These are phyloP conservation scores for Lasiurus borealis DNA, from an alignment of 2,113 vertebrate genomes.

Conservation along the genomic window DNA sequence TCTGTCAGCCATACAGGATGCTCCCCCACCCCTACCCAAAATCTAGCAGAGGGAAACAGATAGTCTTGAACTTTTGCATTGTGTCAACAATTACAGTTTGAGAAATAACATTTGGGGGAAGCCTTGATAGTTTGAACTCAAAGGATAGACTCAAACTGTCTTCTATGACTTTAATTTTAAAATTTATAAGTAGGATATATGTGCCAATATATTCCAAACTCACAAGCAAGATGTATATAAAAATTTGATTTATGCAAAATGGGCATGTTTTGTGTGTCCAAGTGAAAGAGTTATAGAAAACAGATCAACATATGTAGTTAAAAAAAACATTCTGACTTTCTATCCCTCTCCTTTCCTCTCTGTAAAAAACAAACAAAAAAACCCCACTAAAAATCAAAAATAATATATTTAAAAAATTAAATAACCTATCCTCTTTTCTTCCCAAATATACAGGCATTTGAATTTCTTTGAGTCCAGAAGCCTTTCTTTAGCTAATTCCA, in stretches of 20 bases:
- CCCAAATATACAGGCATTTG: conserved; percentile 21
- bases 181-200: neutral
- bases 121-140: neutral
- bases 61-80: neutral
- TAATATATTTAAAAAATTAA: conserved; percentile 9
- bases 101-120: neutral
- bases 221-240: neutral
- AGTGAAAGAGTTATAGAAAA: neutral
- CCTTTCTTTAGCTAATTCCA: conserved; percentile 56
- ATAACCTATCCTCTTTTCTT: neutral
- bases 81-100: neutral
- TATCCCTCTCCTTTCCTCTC: too few species aligned
- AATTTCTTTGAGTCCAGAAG: conserved; percentile 42
- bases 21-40: too few species aligned
- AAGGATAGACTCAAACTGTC: neutral
- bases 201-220: neutral
- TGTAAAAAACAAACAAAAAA: too few species aligned
- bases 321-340: too few species aligned
- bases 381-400: too few species aligned
- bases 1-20: neutral
- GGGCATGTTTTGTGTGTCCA: neutral
- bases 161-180: conserved; percentile 8
- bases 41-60: neutral
- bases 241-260: neutral
- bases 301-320: neutral